Evolutionary conservation across 2,113 vertebrate species (phyloP).

Genomic region (Bubalus kerabau): DNA sequence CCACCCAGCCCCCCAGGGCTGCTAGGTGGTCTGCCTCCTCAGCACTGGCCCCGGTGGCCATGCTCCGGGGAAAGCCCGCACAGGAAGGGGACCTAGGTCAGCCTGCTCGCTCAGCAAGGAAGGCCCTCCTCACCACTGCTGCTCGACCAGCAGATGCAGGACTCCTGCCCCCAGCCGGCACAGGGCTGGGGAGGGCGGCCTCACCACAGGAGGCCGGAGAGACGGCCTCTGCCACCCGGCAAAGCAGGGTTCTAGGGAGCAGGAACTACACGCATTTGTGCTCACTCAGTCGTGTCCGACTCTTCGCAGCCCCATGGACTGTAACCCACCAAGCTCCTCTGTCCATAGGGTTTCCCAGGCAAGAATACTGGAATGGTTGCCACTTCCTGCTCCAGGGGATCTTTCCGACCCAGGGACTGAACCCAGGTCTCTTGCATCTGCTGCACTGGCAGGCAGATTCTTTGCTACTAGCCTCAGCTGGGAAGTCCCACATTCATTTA

Average conservation of each 20-base stretch:
- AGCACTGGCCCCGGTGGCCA: fast-evolving
- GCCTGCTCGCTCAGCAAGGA: neutral
- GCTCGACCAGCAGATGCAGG: too few relatives aligned
- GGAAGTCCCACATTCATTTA: neutral
- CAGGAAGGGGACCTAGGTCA: neutral
- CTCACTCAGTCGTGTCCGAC: fast-evolving
- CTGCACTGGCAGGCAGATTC: neutral
- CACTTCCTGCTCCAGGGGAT: neutral
- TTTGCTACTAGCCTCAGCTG: neutral
- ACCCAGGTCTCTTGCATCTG: neutral
- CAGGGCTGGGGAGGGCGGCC: too few relatives aligned
- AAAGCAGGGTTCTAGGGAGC: neutral
- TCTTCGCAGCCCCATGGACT: neutral
- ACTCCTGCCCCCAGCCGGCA: neutral
- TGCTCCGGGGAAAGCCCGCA: neutral
- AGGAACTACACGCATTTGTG: neutral
- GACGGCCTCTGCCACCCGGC: neutral
- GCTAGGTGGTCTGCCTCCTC: neutral
- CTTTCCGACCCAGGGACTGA: neutral
- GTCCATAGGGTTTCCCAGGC: neutral
- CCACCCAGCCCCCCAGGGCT: neutral
- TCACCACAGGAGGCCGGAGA: fast-evolving
- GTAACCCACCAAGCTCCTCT: neutral
- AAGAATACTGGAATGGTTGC: neutral
- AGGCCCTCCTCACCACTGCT: neutral